Conservation (phyloP, 2,888 invertebrate species). For the Thereva nobilitata region DNA sequence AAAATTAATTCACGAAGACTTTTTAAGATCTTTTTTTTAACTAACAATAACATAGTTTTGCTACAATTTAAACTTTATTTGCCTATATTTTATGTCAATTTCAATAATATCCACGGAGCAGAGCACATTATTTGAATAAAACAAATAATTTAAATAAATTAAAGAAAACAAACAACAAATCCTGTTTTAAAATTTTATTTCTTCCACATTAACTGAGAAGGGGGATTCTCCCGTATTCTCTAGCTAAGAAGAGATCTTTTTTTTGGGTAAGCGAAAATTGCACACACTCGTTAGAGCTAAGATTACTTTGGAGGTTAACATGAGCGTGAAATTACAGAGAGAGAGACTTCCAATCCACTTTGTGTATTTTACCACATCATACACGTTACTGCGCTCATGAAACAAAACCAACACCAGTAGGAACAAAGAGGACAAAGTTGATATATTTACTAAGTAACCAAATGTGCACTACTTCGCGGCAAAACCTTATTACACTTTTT, state of each 20-base stretch:
- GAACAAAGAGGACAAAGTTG: slow-evolving; percentile 14
- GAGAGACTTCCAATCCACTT: too few relatives aligned
- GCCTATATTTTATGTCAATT: neutral
- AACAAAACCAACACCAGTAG: slow-evolving; percentile 25
- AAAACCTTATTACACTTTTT: slow-evolving; percentile 37
- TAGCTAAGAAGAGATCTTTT: neutral
- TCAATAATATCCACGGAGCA: slow-evolving; percentile 43
- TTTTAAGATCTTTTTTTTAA: slow-evolving; percentile 25
- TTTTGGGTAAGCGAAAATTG: neutral
- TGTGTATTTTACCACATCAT: too few relatives aligned
- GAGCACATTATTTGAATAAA: slow-evolving; percentile 44
- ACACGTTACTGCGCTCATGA: slow-evolving; percentile 4
- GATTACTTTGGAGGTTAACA: too few relatives aligned
- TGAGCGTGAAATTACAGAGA: too few relatives aligned
- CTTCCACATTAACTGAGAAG: slow-evolving; percentile 16
- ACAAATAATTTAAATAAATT: slow-evolving; percentile 14
- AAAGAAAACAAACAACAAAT: slow-evolving; percentile 40
- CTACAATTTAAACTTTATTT: slow-evolving; percentile 16
- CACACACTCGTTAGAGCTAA: too few relatives aligned
- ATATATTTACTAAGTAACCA: slow-evolving; percentile 37
- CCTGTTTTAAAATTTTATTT: slow-evolving; percentile 39
- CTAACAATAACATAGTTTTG: slow-evolving; percentile 1
- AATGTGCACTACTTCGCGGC: slow-evolving; percentile 43
- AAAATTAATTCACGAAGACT: slow-evolving; percentile 20
- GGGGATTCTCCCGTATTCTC: slow-evolving; percentile 9